These are phyloP conservation scores for Nemurella pictetii DNA, from an alignment of 2,888 invertebrate genomes.

Conservation along the genomic window DNA sequence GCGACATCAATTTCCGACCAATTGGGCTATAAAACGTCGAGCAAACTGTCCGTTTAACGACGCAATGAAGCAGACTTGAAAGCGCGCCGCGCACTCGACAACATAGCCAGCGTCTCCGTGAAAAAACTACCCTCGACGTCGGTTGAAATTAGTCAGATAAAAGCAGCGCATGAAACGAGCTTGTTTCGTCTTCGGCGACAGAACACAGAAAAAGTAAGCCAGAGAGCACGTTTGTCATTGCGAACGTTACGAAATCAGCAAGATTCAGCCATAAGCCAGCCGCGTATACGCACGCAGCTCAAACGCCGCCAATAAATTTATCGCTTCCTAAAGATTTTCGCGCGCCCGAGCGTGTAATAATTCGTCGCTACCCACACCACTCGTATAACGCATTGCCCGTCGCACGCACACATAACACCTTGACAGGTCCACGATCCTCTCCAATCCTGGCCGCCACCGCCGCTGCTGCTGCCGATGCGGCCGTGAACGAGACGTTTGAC, in stretches of 20 bases:
- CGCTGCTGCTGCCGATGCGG: neutral
- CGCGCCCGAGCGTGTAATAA: neutral
- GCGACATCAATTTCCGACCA: neutral
- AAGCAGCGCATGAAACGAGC: neutral
- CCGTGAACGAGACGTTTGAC: constrained; percentile 8
- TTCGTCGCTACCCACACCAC: neutral
- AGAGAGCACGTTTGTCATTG: neutral
- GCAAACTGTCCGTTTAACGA: neutral
- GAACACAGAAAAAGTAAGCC: neutral
- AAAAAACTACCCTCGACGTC: neutral
- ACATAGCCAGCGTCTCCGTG: neutral
- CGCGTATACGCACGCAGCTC: neutral
- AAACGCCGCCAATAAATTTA: neutral
- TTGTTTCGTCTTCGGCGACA: neutral
- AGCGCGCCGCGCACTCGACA: neutral
- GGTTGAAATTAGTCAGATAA: no score
- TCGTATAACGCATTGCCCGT: neutral
- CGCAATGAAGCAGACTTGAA: neutral
- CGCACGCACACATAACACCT: neutral
- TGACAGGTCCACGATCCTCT: neutral
- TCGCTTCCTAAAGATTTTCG: neutral
- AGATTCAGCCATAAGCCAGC: neutral
- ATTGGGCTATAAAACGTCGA: neutral
- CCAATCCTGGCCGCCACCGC: no score
- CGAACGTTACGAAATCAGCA: neutral